Percentiles rank a stretch among this genome's conserved stretches.
Conservation (phyloP, 2,888 invertebrate species). For the Meteorus colon region DNA sequence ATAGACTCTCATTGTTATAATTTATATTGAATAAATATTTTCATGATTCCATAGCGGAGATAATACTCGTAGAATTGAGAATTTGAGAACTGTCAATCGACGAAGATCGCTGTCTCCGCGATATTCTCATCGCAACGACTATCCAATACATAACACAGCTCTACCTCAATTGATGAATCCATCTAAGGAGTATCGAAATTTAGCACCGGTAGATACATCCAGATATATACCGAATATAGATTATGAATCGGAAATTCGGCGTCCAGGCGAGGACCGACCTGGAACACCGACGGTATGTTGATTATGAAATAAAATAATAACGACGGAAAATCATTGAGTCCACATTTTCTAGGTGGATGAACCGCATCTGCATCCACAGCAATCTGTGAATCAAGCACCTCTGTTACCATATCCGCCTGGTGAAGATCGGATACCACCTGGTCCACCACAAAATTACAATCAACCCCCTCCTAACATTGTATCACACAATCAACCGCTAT, state of each 20-base stretch:
- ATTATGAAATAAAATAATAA: background rate
- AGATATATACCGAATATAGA: slow-evolving; percentile 68
- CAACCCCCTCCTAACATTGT: slow-evolving; percentile 64
- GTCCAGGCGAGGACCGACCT: slow-evolving; percentile 78
- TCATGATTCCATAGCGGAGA: background rate
- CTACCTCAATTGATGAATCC: slow-evolving; percentile 64
- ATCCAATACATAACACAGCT: slow-evolving; percentile 59
- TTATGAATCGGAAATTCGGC: slow-evolving; percentile 67
- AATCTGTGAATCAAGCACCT: slow-evolving; percentile 63
- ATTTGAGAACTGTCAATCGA: slow-evolving; percentile 64
- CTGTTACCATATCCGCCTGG: slow-evolving; percentile 70
- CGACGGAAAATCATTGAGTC: slow-evolving; percentile 9
- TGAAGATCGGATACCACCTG: slow-evolving; percentile 67
- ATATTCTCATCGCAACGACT: slow-evolving; percentile 66
- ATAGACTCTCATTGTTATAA: background rate
- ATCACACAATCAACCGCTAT: slow-evolving; percentile 65
- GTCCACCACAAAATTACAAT: slow-evolving; percentile 61
- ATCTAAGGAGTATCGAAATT: slow-evolving; percentile 68
- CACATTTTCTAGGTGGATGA: slow-evolving; percentile 65
- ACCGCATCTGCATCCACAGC: slow-evolving; percentile 66
- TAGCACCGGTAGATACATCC: slow-evolving; percentile 63
- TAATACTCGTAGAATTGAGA: slow-evolving; percentile 60
- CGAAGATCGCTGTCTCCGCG: slow-evolving; percentile 68
- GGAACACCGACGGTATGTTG: slow-evolving; percentile 80
- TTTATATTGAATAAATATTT: background rate